These are phyloP conservation scores for Lapara coniferarum DNA, from an alignment of 2,888 invertebrate species.

Conservation along the genomic window DNA sequence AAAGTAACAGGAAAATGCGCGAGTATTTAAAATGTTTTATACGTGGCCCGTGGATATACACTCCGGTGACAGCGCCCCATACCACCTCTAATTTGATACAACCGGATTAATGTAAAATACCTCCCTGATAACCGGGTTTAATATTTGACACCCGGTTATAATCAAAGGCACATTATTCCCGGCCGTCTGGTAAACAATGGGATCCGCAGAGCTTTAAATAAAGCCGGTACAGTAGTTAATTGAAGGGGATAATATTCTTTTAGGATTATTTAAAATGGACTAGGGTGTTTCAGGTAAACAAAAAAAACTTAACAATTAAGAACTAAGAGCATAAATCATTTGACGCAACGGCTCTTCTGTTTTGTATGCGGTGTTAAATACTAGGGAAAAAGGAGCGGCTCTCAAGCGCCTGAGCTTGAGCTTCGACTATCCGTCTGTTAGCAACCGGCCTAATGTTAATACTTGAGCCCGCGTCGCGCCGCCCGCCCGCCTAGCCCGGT, in stretches of 20 bases:
- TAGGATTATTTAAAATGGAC: slow-evolving; percentile 30
- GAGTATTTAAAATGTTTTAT: not conserved
- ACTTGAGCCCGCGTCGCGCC: slow-evolving; percentile 27
- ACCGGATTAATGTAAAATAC: not conserved
- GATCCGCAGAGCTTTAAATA: slow-evolving; percentile 26
- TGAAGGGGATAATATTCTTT: slow-evolving; percentile 30
- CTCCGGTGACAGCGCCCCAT: not conserved
- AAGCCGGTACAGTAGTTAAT: slow-evolving; percentile 29
- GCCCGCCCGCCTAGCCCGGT: not conserved
- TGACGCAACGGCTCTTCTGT: no score
- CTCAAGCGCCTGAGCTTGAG: no score
- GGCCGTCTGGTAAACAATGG: slow-evolving; percentile 15
- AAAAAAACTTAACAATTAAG: no score
- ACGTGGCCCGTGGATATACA: not conserved
- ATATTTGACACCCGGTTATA: slow-evolving; percentile 13
- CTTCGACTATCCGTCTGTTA: no score
- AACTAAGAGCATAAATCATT: no score
- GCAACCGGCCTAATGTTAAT: slow-evolving; percentile 28
- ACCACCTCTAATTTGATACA: not conserved
- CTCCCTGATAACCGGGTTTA: not conserved
- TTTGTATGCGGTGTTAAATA: no score
- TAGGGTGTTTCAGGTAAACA: not conserved
- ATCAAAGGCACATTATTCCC: slow-evolving; percentile 9
- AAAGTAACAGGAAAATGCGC: not conserved
- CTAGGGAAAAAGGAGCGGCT: no score